These are phyloP conservation scores for Silurus aristotelis DNA, from an alignment of 2,797 vertebrate species.

Conservation along the genomic window DNA sequence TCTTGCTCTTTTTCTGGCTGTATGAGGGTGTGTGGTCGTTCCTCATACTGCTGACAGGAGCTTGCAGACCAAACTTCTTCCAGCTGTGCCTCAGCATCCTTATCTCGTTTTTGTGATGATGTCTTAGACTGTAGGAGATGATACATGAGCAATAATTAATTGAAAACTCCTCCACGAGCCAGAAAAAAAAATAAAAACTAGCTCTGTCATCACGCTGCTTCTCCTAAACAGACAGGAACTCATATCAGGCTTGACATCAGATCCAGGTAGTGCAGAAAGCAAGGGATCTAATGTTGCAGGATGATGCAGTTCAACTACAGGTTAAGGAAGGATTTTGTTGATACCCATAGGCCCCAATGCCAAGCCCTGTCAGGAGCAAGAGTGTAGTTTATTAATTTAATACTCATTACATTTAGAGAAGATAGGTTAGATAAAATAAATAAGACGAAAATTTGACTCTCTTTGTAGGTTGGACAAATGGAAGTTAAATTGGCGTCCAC, in stretches of 20 bases:
- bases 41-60: conserved; percentile 6
- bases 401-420: conserved; percentile 24
- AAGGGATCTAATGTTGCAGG: conserved; percentile 48
- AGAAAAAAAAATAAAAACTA: background rate
- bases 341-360: background rate
- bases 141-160: conserved; percentile 2
- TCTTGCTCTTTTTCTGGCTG: background rate
- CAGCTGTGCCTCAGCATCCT: conserved; percentile 47
- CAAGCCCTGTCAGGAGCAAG: conserved; percentile 35
- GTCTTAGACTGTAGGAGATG: conserved; percentile 36
- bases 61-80: conserved; percentile 39
- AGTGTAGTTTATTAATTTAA: conserved; percentile 40
- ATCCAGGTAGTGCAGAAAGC: conserved; percentile 37
- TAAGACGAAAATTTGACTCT: background rate
- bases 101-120: conserved; percentile 33
- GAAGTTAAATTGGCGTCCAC: conserved; percentile 12
- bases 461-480: background rate
- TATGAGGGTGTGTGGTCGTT: conserved; percentile 19
- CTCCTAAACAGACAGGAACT: background rate
- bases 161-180: background rate
- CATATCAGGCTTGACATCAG: conserved; percentile 31
- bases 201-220: background rate
- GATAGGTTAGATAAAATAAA: conserved; percentile 19
- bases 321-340: conserved; percentile 51
- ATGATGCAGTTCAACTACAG: conserved; percentile 53